Evolutionary conservation across 2,113 vertebrate species (phyloP).

Genomic region (Eulemur rufifrons): DNA sequence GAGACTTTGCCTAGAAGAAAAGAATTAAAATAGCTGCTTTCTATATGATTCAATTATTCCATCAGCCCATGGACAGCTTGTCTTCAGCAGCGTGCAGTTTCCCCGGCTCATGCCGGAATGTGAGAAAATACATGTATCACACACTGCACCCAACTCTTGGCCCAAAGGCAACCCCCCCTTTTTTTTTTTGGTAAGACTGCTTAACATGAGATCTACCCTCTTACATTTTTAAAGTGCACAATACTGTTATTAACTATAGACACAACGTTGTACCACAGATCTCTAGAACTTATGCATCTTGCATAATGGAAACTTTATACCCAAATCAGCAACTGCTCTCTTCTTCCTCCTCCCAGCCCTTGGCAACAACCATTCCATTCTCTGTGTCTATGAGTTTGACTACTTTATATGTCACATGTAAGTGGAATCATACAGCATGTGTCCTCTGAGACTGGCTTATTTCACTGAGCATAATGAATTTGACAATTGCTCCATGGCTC

Average conservation of each 20-base stretch:
- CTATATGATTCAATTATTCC: neutral
- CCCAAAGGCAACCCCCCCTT: neutral
- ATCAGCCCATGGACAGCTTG: neutral
- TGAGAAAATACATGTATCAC: neutral
- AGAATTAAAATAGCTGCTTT: neutral
- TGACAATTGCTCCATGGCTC: neutral
- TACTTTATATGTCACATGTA: neutral
- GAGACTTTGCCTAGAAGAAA: neutral
- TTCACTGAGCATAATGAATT: neutral
- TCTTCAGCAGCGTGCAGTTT: neutral
- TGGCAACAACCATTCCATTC: neutral
- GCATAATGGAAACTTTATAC: neutral
- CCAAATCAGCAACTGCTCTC: neutral
- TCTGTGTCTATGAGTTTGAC: neutral
- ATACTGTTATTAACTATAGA: neutral
- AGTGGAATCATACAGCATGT: neutral
- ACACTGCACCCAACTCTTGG: neutral
- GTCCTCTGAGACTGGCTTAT: neutral
- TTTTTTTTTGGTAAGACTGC: neutral
- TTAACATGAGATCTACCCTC: neutral
- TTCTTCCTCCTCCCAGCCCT: neutral
- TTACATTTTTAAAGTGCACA: neutral
- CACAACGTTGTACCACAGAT: neutral
- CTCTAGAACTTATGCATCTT: neutral
- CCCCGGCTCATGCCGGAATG: neutral